Evolutionary conservation across 2,888 invertebrate genomes (phyloP), one percentile per base, ranked within the genome.

Genomic region (Drosophila peninsularis): DNA sequence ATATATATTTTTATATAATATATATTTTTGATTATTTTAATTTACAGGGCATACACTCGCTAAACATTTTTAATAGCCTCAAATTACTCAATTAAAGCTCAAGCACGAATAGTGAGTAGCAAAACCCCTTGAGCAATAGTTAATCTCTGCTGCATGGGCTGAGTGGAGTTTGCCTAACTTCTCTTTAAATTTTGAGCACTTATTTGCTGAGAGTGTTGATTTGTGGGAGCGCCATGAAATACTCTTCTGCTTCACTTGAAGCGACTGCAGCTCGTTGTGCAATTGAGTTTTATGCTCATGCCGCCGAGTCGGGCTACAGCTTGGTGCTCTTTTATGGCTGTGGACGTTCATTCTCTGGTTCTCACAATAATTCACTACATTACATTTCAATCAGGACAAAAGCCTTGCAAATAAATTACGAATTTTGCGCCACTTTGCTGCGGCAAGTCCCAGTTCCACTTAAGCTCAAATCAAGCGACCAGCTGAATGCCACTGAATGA

Each of bases 361-460:
- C 58, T 36, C 72, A 47, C 75, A 75, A 75, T 82, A 79, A 70
- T 65, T 69, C 82, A 75, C 61, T 62, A 62, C 72, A 78, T 78
- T 65, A 74, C 74, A 70, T 78, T 89, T 70, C 89, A 89, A 89
- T 85, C 85, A 72, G 34, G 60, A 67, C 69, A 77, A 77, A 79
- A 69, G 79, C 71, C 49, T 62, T 37, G 72, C 72, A 84, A 84
- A 79, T 77, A 87, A 88, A 88, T 85, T 88, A 67, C 73, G 42
- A 63, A 57, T 64, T 63, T 67, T 69, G 56, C 47, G 50, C 37
- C 63, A 61, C 45, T 57, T 71, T 63, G 56, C 52, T 49, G 60
- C 45, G 47, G 44, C n/a, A 24, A 21, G 24, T 41, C 5, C 30
- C 39, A 30, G n/a, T 50, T 42, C 47, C 49, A 54, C 70, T 63